Percentiles rank a stretch among this genome's conserved stretches.
Evolutionary conservation across 2,113 vertebrate species (phyloP).

Genomic region (Pseudopodoces humilis): DNA sequence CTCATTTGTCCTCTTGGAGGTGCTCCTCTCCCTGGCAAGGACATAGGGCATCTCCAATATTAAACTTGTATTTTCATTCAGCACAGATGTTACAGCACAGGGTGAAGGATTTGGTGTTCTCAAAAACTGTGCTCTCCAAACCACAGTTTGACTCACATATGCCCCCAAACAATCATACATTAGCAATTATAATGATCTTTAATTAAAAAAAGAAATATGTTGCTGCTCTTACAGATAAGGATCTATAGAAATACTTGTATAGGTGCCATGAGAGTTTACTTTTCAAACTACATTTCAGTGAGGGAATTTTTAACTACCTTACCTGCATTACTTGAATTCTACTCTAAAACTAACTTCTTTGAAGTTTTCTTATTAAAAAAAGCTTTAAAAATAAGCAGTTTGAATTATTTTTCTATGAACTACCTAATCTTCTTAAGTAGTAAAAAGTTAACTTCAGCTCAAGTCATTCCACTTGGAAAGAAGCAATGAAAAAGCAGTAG

Average conservation of each 20-base stretch:
- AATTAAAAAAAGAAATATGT: slow-evolving; percentile 60
- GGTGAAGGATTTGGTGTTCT: neutral
- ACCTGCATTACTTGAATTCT: slow-evolving; percentile 19
- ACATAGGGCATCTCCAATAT: neutral
- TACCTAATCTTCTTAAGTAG: slow-evolving; percentile 29
- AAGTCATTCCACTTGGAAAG: neutral
- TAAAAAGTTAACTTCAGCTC: slow-evolving; percentile 42
- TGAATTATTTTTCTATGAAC: slow-evolving; percentile 49
- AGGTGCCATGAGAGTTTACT: slow-evolving; percentile 46
- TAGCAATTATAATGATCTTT: slow-evolving; percentile 67
- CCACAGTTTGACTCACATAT: slow-evolving; percentile 56
- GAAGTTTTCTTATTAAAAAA: slow-evolving; percentile 62
- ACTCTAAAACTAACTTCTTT: slow-evolving; percentile 45
- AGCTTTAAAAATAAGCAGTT: slow-evolving; percentile 55
- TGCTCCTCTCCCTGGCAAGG: slow-evolving; percentile 25
- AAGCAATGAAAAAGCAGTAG: neutral
- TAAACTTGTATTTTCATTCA: neutral
- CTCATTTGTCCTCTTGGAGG: slow-evolving; percentile 1
- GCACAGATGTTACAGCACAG: neutral
- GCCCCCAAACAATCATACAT: slow-evolving; percentile 53
- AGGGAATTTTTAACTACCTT: slow-evolving; percentile 39
- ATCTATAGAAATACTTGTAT: slow-evolving; percentile 66
- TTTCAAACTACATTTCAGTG: slow-evolving; percentile 39
- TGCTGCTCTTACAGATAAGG: slow-evolving; percentile 56
- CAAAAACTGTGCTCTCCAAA: slow-evolving; percentile 1